Evolutionary conservation across 1,140 invertebrate genomes (phyloP), one percentile per base, ranked within the genome.

Genomic region (Polyergus mexicanus): DNA sequence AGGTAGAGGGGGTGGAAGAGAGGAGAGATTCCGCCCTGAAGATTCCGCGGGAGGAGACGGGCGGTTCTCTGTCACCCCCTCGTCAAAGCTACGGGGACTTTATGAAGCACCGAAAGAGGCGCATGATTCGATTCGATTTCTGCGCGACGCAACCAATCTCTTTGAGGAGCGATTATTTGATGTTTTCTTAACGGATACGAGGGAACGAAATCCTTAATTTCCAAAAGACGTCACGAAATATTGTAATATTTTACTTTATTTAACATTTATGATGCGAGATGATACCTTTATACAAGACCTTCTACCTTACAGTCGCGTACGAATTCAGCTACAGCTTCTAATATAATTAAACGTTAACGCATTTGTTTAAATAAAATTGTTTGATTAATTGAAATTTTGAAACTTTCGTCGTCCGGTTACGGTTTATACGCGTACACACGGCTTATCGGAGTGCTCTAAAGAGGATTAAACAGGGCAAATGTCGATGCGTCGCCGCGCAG

Each of bases 101-200:
- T 86, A 86, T 89, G 88, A 89, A 89, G 72, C 72, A 77, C 77
- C 85, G 78, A 89, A 89, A 89, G 88, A 89, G 83, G 77, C 66
- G 78, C 84, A 88, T 86, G 76, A 86, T 89, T 89, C 87, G 87
- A 89, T 89, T 89, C 84, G 88, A 89, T 89, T 86, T 84, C 72
- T 75, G 38, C 63, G 58, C 63, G 51, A 63, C 62, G 75, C 87
- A 54, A 38, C 78, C 78, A 62, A 80, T 88, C 87, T 54, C 68
- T 88, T 89, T 75, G 74, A 89, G 54, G 16, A 41, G 66, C 38
- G 54, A 83, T 83, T 72, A 83, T 83, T 83, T 83, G 38, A 74
- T 83, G 41, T 83, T 83, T 77, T 74, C 78, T 22, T 44, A 44
- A 25, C 22, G 63, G 38, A 69, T 28, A 22, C 77, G 28, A 22